Evolutionary conservation across 2,888 invertebrate genomes (phyloP), one percentile per base, ranked within the genome.

Genomic region (Drosophila kokeensis): DNA sequence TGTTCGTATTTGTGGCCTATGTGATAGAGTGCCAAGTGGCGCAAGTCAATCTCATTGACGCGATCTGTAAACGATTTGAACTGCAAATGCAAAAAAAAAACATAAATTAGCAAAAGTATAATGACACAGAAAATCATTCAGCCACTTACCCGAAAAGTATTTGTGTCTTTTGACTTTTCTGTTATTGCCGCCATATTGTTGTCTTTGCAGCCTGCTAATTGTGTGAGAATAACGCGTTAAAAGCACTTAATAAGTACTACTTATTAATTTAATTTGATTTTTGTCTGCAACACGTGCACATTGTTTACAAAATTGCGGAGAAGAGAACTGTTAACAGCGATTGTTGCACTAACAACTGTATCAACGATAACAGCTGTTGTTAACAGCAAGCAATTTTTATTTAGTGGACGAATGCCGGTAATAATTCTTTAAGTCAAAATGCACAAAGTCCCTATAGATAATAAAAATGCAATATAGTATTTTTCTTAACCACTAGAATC

Each of bases 41-140:
- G 94, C 49, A 98, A 95, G 91, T 98, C 97, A 68, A 99, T 96
- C 79, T 96, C 95, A 82, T 96, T 95, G 48, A 99, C 96, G 62
- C 98, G 95, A 82, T 98, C 98, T 29, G 96, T 95, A 93, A 99
- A 99, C 8, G 97, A 96, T 92, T 97, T 95, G 92, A 97, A 98
- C 97, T 98, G 92, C 64, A 94, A 94, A 76, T 2, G 18, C 4
- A 10, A 29, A 21, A 27, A 2, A 24, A 10, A 13, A 15, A 24
- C 15, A n/a, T 6, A n/a, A 38, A 49, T 45, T 38, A 30, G 13
- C 1, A 18, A 4, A 24, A 4, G 11, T 15, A 8, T 3, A 30
- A 57, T 49, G 15, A 11, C 24, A 18, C 50, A 5, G 24, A 62
- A 72, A 30, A 63, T 30, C 34, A 32, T 13, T 3, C 4, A 50